phyloP scores from a whole-genome alignment of 1,140 invertebrate genomes.

The Drosophila nigrodunni region DNA sequence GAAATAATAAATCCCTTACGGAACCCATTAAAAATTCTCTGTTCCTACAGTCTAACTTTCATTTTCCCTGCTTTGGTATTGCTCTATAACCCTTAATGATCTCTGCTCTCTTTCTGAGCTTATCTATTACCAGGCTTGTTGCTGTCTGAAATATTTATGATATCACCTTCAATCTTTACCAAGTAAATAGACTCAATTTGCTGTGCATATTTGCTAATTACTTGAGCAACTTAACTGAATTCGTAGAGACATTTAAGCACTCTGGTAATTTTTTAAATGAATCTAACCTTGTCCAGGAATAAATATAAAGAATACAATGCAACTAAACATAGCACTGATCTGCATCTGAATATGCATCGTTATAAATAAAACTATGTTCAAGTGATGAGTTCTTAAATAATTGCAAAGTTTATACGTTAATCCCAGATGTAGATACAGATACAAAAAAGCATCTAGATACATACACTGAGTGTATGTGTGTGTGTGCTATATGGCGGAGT shows the following conservation, averaged over 20 bases:
- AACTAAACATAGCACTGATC: slow-evolving; percentile 31
- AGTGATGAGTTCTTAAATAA: slow-evolving; percentile 38
- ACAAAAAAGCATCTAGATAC: slow-evolving; percentile 37
- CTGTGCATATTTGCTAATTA: slow-evolving; percentile 72
- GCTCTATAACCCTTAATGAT: background rate
- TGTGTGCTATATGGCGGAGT: slow-evolving; percentile 50
- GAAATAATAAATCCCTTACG: background rate
- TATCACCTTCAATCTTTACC: slow-evolving; percentile 56
- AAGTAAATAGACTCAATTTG: slow-evolving; percentile 45
- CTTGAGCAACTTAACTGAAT: slow-evolving; percentile 46
- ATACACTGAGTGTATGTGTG: slow-evolving; percentile 6
- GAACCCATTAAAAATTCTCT: background rate
- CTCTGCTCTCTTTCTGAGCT: background rate
- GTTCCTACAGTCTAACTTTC: too few relatives aligned
- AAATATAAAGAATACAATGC: slow-evolving; percentile 46
- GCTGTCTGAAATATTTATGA: slow-evolving; percentile 41
- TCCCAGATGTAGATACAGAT: slow-evolving; percentile 28
- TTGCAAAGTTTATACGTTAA: slow-evolving; percentile 37
- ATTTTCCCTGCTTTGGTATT: too few relatives aligned
- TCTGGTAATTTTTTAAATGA: slow-evolving; percentile 51
- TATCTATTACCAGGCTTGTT: background rate
- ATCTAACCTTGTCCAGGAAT: slow-evolving; percentile 62
- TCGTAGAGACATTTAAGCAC: slow-evolving; percentile 29
- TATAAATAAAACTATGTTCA: background rate
- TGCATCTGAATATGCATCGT: slow-evolving; percentile 31